Conservation (phyloP, 1,140 invertebrate species). For the Macrobrachium nipponense region DNA sequence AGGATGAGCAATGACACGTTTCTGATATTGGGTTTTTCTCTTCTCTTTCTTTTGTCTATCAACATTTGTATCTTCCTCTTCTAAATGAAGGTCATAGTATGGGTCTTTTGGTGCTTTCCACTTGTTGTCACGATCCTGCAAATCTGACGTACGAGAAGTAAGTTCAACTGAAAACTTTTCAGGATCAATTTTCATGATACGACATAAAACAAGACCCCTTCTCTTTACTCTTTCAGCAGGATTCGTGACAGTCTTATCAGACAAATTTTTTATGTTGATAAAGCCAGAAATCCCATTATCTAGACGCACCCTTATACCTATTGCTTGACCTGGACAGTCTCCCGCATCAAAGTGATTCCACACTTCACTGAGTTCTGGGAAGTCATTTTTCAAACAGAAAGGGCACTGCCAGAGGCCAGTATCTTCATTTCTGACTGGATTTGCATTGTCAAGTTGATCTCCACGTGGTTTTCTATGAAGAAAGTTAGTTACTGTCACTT, state of each 20-base stretch:
- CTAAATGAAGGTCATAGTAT: slow-evolving; percentile 91
- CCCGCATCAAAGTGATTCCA: slow-evolving; percentile 99
- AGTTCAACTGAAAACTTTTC: slow-evolving; percentile 95
- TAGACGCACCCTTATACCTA: slow-evolving; percentile 87
- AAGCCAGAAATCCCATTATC: slow-evolving; percentile 97
- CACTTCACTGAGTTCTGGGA: slow-evolving; percentile 93
- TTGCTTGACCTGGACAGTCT: slow-evolving; percentile 93
- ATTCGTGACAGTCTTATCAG: slow-evolving; percentile 92
- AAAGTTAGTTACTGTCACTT: slow-evolving; percentile 80
- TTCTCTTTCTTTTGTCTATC: slow-evolving; percentile 86
- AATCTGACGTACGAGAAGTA: slow-evolving; percentile 92
- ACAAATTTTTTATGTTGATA: slow-evolving; percentile 94
- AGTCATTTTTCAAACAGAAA: slow-evolving; percentile 95
- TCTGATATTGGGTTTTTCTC: slow-evolving; percentile 85
- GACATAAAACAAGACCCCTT: slow-evolving; percentile 90
- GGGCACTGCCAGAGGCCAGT: slow-evolving; percentile 97
- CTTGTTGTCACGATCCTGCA: slow-evolving; percentile 89
- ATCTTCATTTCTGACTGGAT: slow-evolving; percentile 89
- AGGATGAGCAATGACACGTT: slow-evolving; percentile 97
- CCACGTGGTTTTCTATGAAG: slow-evolving; percentile 89
- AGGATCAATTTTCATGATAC: slow-evolving; percentile 96
- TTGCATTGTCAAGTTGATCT: slow-evolving; percentile 94
- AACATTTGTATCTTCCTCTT: slow-evolving; percentile 82
- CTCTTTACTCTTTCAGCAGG: slow-evolving; percentile 90
- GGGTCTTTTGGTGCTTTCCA: slow-evolving; percentile 91